phyloP scores from a whole-genome alignment of 2,888 invertebrate species.

The Amiota communis region DNA sequence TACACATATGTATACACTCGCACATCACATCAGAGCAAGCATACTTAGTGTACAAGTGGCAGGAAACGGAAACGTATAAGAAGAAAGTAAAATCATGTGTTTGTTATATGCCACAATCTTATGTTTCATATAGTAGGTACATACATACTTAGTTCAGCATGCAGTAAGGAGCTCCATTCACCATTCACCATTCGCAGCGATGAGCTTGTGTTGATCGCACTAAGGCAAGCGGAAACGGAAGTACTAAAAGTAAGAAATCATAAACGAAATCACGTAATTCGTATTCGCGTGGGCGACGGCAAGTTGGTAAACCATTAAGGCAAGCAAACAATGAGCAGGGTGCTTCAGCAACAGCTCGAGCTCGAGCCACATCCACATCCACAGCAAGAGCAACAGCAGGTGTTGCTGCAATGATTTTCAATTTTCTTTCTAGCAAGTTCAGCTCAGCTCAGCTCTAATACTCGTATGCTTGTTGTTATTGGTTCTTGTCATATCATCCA shows the following conservation, averaged over 20 bases:
- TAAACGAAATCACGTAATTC: constrained; percentile 68
- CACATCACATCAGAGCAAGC: neutral
- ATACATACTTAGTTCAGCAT: too few species aligned
- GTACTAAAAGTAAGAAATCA: constrained; percentile 63
- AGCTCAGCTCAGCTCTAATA: constrained; percentile 65
- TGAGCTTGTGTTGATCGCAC: constrained; percentile 38
- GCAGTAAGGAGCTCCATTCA: too few species aligned
- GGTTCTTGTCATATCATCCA: neutral
- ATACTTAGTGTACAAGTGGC: constrained; percentile 8
- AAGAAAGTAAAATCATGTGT: constrained; percentile 31
- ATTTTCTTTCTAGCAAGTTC: constrained; percentile 61
- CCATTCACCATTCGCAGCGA: neutral
- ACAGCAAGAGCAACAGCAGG: constrained; percentile 49
- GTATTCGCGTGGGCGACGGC: constrained; percentile 34
- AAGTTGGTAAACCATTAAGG: neutral
- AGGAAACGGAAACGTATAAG: constrained; percentile 25
- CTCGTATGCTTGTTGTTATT: constrained; percentile 38
- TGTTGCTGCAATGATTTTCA: constrained; percentile 68
- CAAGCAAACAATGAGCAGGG: constrained; percentile 9
- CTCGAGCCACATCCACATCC: neutral
- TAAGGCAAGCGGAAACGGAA: constrained; percentile 56
- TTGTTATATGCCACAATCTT: constrained; percentile 15
- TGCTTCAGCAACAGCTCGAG: neutral
- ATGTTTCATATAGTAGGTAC: too few species aligned
- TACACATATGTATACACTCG: neutral